Conservation (phyloP, 2,113 vertebrate species). For the Rhynchomys soricoides region DNA sequence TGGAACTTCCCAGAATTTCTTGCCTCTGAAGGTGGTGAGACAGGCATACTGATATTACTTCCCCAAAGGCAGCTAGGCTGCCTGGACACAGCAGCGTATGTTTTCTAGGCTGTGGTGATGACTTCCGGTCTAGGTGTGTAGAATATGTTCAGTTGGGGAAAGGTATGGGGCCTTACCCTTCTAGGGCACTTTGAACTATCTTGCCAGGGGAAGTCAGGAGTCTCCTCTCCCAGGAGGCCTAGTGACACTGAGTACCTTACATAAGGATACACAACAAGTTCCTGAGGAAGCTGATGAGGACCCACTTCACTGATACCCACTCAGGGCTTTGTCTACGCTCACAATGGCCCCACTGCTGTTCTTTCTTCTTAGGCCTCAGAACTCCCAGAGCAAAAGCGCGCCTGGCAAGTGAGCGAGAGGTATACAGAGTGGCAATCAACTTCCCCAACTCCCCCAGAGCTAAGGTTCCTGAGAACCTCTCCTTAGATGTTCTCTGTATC, state of each 20-base stretch:
- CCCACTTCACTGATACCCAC: background rate
- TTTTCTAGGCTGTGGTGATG: background rate
- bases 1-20: slow-evolving; percentile 49
- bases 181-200: background rate
- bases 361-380: background rate
- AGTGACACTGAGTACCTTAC: background rate
- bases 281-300: background rate
- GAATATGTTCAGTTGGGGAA: background rate
- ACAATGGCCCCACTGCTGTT: background rate
- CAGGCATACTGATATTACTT: background rate
- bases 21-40: slow-evolving; percentile 10
- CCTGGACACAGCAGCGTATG: background rate
- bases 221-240: background rate
- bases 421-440: background rate
- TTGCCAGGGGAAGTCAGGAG: background rate
- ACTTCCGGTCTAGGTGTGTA: background rate
- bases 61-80: background rate
- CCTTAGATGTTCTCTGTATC: background rate
- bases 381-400: background rate
- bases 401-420: background rate
- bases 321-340: background rate
- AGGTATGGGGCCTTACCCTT: background rate
- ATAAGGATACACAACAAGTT: background rate
- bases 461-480: background rate
- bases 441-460: background rate